A percentile compares a stretch with the other conserved stretches of the same genome.
Conservation (phyloP, 2,888 invertebrate genomes). For the Pachycephus smyrnensis region DNA sequence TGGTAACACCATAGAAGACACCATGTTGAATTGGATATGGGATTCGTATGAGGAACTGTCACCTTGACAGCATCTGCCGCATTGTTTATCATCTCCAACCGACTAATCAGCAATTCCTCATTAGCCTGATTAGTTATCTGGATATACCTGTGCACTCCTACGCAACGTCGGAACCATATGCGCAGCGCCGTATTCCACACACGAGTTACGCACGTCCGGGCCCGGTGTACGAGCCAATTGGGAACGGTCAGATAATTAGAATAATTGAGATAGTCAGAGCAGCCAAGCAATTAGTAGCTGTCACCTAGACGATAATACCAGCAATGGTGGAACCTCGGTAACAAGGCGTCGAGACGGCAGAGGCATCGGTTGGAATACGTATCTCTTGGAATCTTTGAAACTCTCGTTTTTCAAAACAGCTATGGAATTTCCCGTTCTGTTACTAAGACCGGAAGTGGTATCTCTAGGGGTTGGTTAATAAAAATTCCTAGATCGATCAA, state of each 20-base stretch:
- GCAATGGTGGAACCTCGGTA: constrained; percentile 10
- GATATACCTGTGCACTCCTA: not conserved
- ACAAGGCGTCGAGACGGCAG: not conserved
- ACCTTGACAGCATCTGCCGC: not conserved
- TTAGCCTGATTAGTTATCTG: not conserved
- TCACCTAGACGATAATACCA: constrained; percentile 26
- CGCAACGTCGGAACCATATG: not conserved
- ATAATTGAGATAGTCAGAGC: constrained; percentile 43
- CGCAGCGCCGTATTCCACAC: not conserved
- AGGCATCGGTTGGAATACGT: not conserved
- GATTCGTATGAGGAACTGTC: not conserved
- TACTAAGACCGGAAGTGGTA: not conserved
- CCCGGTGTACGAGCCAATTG: constrained; percentile 30
- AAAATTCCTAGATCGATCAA: not conserved
- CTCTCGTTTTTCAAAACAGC: not conserved
- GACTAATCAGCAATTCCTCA: not conserved
- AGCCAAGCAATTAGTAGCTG: constrained; percentile 39
- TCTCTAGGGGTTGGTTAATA: not conserved
- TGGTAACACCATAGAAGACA: not conserved
- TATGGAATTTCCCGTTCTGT: not conserved
- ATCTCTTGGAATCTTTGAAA: not conserved
- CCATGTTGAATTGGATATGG: not conserved
- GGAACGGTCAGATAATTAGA: constrained; percentile 44
- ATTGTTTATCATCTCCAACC: not conserved
- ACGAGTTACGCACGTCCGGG: not conserved